These are phyloP conservation scores for Lasioglossum marginatum DNA, from an alignment of 2,888 invertebrate species.

Conservation along the genomic window DNA sequence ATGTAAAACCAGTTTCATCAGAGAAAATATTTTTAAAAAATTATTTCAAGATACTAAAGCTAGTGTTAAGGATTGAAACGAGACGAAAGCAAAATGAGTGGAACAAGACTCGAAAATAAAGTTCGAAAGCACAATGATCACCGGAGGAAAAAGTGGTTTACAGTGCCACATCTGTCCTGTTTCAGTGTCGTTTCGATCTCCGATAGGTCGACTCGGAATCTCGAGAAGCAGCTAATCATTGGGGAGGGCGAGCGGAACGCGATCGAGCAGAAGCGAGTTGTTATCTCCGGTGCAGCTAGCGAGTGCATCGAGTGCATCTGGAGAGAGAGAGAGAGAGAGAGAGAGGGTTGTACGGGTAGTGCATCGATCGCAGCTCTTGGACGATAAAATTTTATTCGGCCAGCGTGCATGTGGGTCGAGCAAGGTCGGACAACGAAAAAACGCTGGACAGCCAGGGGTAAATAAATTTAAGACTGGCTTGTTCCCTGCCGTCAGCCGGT, in stretches of 20 bases:
- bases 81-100: background rate
- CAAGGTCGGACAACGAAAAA: slow-evolving; percentile 33
- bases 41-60: too few species aligned
- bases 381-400: slow-evolving; percentile 33
- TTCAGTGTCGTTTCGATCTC: background rate
- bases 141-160: background rate
- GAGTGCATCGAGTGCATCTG: slow-evolving; percentile 24
- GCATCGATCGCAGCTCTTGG: slow-evolving; percentile 33
- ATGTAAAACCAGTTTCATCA: too few species aligned
- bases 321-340: background rate
- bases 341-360: background rate
- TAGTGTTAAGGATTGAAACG: background rate
- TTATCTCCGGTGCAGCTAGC: background rate
- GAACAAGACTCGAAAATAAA: background rate
- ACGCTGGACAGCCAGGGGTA: slow-evolving; percentile 27
- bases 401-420: slow-evolving; percentile 27
- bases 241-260: too few species aligned
- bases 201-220: slow-evolving; percentile 14
- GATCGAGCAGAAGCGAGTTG: background rate
- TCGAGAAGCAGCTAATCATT: background rate
- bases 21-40: too few species aligned
- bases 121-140: background rate
- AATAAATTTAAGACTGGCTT: slow-evolving; percentile 55
- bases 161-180: background rate
- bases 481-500: slow-evolving; percentile 45